A percentile compares a stretch with the other conserved stretches of the same genome.
These are phyloP conservation scores for Cydia fagiglandana DNA, from an alignment of 1,140 invertebrate genomes.

Conservation along the genomic window DNA sequence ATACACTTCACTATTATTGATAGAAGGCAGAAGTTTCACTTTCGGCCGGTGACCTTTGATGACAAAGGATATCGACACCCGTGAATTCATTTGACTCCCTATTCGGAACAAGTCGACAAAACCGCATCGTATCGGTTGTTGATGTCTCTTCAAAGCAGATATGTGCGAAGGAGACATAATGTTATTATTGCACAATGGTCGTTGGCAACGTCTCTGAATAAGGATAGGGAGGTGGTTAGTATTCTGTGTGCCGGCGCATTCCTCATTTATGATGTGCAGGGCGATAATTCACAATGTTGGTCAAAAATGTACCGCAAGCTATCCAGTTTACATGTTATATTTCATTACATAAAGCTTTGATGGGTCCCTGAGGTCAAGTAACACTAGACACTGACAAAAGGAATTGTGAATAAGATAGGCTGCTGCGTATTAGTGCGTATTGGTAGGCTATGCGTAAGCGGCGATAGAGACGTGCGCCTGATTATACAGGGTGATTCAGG, in stretches of 20 bases:
- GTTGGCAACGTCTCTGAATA: conserved; percentile 18
- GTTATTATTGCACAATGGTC: background rate
- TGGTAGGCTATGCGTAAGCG: conserved; percentile 6
- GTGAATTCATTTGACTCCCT: conserved; percentile 48
- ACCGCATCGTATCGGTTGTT: background rate
- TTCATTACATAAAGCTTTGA: background rate
- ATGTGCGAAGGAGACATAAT: background rate
- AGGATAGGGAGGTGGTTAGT: conserved; percentile 12
- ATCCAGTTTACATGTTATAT: background rate
- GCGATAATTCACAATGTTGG: background rate
- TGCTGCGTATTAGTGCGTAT: background rate
- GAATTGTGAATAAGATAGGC: background rate
- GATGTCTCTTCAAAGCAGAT: background rate
- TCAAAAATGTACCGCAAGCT: background rate
- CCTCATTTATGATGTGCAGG: conserved; percentile 18
- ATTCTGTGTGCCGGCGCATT: conserved; percentile 15
- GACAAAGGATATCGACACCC: conserved; percentile 54
- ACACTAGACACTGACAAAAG: background rate
- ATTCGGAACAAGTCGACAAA: conserved; percentile 38
- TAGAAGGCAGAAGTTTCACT: conserved; percentile 49
- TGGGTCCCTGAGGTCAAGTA: background rate
- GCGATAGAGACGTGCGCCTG: conserved; percentile 17
- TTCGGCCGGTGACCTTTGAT: conserved; percentile 56
- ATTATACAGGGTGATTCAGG: no score
- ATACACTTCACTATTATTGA: background rate